Base-by-base conservation (phyloP, 1,140 invertebrate genomes). In the Venturia canescens region DNA sequence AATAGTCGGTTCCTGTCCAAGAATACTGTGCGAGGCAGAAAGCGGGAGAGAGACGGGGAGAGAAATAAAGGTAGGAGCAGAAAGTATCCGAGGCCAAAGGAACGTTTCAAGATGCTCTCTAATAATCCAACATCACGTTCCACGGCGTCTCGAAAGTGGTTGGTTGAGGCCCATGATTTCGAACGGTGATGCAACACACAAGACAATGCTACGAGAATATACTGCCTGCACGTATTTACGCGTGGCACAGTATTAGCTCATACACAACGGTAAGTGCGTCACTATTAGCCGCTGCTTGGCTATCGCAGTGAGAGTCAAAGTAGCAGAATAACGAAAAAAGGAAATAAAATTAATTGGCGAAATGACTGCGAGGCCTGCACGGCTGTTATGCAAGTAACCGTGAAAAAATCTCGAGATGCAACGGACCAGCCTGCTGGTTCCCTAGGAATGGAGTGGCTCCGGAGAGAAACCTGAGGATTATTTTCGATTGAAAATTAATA, bases 51-150 rank as follows among this genome's bases (percentile, higher is more conserved):
- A 29, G 63, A 66, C 3, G 9, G 23, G 6, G 26, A 31, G 11
- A 69, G 23, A 23, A 6, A 34, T 16, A 31, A 23, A 31, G 66
- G n/a, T 15, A 69, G 7, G 31, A 26, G 60, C 23, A 69, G 31
- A 69, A 69, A 69, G 66, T 31, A 44, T 69, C 29, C 66, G 66
- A 69, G 66, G 66, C 66, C 66, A 69, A 31, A 69, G n/a, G 60
- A 63, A 27, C 27, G 29, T 69, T 69, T 29, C 31, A 69, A 69
- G 66, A 29, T 69, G 7, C 66, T 69, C 66, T 69, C 66, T 69
- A 69, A 69, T 69, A 69, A 67, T 69, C 66, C 16, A 69, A 26
- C 60, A 63, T 63, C 60, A 27, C 66, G 66, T 69, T 69, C 27
- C 66, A 69, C 27, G 27, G 66, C 27, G 66, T 31, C 26, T 29